Base-by-base conservation (phyloP, 1,140 invertebrate genomes). In the Ruditapes philippinarum region DNA sequence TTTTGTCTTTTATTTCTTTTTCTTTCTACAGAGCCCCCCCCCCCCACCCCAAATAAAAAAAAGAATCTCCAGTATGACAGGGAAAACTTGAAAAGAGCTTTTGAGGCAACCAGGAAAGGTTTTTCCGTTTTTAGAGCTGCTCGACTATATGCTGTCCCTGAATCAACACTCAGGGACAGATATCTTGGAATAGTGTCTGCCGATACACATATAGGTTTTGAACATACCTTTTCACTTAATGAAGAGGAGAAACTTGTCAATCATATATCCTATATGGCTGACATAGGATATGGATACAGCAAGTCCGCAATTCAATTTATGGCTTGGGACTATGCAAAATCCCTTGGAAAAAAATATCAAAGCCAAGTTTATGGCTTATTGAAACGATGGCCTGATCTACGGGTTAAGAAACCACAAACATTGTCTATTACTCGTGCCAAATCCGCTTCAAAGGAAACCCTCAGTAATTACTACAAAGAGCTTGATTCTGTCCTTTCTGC, bases 241-340 rank as follows among this genome's bases (percentile, higher is more conserved):
- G 89, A 90, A 45, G 85, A 88, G 28, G 22, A 78, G 31, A n/a
- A 78, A 12, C 57, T 90, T 7, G 78, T 76, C 14, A 31, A 83
- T 31, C 86, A 89, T 62, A 42, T 85, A 9, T 76, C 25, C 17
- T 49, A 84, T n/a, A 85, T 89, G 74, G 87, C 73, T 33, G 25
- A 38, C 11, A 85, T 89, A 57, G 80, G 85, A 7, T 91, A 91
- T 68, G 76, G 73, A 5, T 89, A 91, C 40, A 68, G 12, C 22
- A 89, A 79, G 38, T 40, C 36, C 5, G 45, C 31, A 11, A 42
- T 89, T 19, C 80, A 91, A 60, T 17, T n/a, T n/a, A 31, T 84
- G 42, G 86, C 60, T 60, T 51, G 28, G 38, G 79, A 91, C 28
- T 91, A 70, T 89, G 85, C 90, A 25, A 22, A 65, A 19, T 83